phyloP scores from a whole-genome alignment of 2,797 vertebrate species.

The Lycodopsis pacificus region DNA sequence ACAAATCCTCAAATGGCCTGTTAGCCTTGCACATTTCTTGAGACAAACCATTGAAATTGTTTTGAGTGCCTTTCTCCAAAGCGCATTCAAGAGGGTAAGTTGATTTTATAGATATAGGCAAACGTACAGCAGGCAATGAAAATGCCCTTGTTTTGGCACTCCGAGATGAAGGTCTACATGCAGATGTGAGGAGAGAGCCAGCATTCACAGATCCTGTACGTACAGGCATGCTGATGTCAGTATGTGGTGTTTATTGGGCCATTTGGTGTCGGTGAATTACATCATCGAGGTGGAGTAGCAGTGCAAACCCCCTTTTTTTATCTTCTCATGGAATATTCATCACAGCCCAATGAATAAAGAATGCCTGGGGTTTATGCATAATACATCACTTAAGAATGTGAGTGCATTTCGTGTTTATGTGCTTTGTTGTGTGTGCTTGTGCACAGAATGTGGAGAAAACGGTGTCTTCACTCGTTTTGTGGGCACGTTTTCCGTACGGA shows the following conservation, averaged over 20 bases:
- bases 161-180: constrained; percentile 16
- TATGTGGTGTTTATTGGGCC: constrained; percentile 20
- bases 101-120: constrained; percentile 49
- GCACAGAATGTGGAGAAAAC: not conserved
- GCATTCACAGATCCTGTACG: not conserved
- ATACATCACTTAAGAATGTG: constrained; percentile 27
- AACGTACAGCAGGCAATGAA: constrained; percentile 30
- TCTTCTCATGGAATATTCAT: constrained; percentile 60
- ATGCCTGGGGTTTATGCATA: constrained; percentile 34
- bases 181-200: constrained; percentile 17
- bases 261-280: constrained; percentile 53
- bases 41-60: constrained; percentile 56
- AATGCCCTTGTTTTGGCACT: constrained; percentile 39
- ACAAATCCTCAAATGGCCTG: constrained; percentile 55
- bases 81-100: constrained; percentile 34
- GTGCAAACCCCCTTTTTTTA: constrained; percentile 38
- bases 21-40: constrained; percentile 51
- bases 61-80: constrained; percentile 42
- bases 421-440: not conserved
- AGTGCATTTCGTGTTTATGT: not conserved
- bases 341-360: constrained; percentile 46
- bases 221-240: constrained; percentile 10
- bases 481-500: not conserved
- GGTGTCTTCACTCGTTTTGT: not conserved
- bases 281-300: constrained; percentile 40